A percentile compares a stretch with the other conserved stretches of the same genome.
These are phyloP conservation scores for Brachionus angularis DNA, from an alignment of 1,140 invertebrate genomes.

Conservation along the genomic window DNA sequence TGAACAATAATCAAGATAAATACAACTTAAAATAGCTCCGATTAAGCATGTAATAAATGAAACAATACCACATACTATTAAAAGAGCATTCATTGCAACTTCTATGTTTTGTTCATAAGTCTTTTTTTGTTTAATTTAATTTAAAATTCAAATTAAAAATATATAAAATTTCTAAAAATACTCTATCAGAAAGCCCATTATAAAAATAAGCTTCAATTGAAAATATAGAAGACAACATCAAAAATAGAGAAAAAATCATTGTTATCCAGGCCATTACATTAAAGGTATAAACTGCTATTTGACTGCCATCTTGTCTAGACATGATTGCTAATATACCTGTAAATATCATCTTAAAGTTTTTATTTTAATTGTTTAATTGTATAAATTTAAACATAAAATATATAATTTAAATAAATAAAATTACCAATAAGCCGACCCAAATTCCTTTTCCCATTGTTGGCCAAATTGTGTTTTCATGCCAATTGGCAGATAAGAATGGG, in stretches of 20 bases:
- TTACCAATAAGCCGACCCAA: conserved; percentile 31
- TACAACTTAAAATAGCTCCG: neutral
- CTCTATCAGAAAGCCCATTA: neutral
- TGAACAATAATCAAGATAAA: conserved; percentile 10
- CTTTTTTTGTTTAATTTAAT: neutral
- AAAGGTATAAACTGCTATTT: neutral
- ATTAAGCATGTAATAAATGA: neutral
- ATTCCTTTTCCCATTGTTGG: conserved; percentile 42
- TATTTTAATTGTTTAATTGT: too few relatives aligned
- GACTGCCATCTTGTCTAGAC: neutral
- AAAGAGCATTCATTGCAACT: conserved; percentile 23
- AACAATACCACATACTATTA: neutral
- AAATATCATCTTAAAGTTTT: neutral
- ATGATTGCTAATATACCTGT: conserved; percentile 18
- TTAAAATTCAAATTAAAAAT: neutral
- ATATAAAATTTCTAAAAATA: neutral
- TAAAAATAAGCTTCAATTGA: conserved; percentile 27
- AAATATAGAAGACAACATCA: conserved; percentile 9
- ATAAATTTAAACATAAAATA: neutral
- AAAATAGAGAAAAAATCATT: conserved; percentile 15
- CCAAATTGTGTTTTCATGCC: conserved; percentile 42
- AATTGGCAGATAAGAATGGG: neutral
- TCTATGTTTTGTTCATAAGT: conserved; percentile 41
- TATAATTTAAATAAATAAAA: neutral
- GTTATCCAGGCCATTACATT: conserved; percentile 15